Base-by-base conservation (phyloP, 2,797 vertebrate genomes). In the Hipposideros larvatus region DNA sequence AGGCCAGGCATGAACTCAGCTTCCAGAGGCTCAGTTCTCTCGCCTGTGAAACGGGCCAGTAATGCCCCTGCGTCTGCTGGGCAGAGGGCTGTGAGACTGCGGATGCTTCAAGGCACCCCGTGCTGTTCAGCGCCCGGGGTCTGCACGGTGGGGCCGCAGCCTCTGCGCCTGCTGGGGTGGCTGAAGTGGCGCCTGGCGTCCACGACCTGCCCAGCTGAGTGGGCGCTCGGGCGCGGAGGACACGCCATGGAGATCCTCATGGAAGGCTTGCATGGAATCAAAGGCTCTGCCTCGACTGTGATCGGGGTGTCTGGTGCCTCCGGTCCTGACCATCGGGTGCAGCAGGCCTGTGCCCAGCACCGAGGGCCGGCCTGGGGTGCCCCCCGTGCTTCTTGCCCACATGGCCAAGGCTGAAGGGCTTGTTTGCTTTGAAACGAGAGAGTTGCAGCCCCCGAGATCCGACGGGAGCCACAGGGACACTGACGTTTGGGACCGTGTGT, bases 391-490 rank as follows among this genome's bases (percentile, higher is more conserved):
- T 4, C 5, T 6, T 1, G 0, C 46, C 2, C 5, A 0, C 11
- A 1, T 0, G 48, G 82, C 28, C 48, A 1, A 16, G 74, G 71
- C 61, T 10, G 0, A 7, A 19, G 34, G 8, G 1, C 53, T 3
- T 18, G 13, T 21, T 19, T 2, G 21, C 21, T 55, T 43, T 2
- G 0, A 7, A 1, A 31, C 1, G 0, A 16, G 18, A 21, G 74
- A 2, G 11, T 19, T 55, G 41, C 5, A 3, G 11, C 73, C 53
- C 21, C 11, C 0, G 6, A 4, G 63, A 6, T 10, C 26, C 0
- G 24, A 0, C 0, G 0, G 26, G 13, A 5, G 6, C 1, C 26
- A 0, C 11, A 0, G 0, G 2, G 55, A n/a, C 3, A 2, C 18
- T 1, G 11, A 18, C 0, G 0, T 22, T 7, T 3, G 18, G 28